Conservation (phyloP, 2,113 vertebrate genomes). For the Neolamprologus tretocephalus region DNA sequence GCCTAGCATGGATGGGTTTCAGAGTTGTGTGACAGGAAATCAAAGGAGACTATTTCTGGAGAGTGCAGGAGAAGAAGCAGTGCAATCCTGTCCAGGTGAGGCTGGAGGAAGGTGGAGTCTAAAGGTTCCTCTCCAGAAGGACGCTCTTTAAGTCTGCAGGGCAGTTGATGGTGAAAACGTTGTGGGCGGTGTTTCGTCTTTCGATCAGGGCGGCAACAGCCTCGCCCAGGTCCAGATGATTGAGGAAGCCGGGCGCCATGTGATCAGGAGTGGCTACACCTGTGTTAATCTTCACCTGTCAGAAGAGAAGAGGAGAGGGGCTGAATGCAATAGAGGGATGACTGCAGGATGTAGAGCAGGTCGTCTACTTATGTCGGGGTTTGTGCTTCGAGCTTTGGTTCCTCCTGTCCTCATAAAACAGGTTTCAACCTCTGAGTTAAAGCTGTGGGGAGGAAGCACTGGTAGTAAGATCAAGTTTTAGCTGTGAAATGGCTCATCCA, state of each 20-base stretch:
- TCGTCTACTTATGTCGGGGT: neutral
- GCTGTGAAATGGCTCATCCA: neutral
- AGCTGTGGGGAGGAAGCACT: neutral
- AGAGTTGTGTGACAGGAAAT: neutral
- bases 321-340: neutral
- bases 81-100: neutral
- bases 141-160: constrained; percentile 70
- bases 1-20: neutral
- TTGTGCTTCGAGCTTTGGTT: neutral
- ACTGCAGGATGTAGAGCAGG: neutral
- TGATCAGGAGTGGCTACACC: constrained; percentile 72
- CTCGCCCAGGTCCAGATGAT: constrained; percentile 75
- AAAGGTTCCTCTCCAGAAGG: constrained; percentile 51
- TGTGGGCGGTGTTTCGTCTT: constrained; percentile 59
- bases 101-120: neutral
- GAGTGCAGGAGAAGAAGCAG: neutral
- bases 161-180: constrained; percentile 57
- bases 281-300: constrained; percentile 76
- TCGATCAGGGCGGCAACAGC: constrained; percentile 71
- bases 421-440: neutral
- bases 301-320: neutral
- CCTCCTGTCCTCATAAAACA: neutral
- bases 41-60: neutral
- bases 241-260: constrained; percentile 70
- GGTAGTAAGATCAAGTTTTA: neutral